Evolutionary conservation across 2,888 invertebrate genomes (phyloP).

Genomic region (Mesochorus sp.): DNA sequence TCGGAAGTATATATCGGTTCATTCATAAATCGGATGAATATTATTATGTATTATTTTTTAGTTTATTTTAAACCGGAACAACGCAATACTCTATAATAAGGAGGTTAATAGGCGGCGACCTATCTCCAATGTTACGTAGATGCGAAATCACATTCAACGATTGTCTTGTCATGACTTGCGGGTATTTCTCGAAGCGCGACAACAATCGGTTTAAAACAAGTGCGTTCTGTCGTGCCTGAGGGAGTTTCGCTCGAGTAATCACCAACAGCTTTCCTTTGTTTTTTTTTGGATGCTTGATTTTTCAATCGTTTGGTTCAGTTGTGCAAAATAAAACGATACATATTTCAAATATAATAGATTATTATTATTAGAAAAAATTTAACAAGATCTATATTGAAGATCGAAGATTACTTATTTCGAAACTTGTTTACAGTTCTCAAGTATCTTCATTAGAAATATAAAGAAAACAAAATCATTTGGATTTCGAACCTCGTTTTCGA

Average conservation of each 20-base stretch:
- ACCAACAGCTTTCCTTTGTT: not conserved
- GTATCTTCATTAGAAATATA: no score
- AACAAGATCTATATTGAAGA: no score
- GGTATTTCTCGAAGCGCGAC: conserved; percentile 31
- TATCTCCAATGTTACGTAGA: conserved; percentile 18
- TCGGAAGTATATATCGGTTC: conserved; percentile 8
- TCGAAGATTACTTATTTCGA: no score
- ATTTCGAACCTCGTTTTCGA: no score
- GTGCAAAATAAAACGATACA: conserved; percentile 30
- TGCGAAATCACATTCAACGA: conserved; percentile 26
- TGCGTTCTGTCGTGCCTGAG: not conserved
- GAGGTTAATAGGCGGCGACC: conserved; percentile 12
- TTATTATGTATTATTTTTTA: not conserved
- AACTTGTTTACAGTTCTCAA: no score
- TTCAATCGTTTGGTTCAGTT: not conserved
- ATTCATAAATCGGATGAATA: not conserved
- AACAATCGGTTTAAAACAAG: conserved; percentile 6
- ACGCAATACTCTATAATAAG: conserved; percentile 43
- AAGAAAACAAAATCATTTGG: no score
- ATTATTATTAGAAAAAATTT: no score
- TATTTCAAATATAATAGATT: no score
- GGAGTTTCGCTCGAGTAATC: not conserved
- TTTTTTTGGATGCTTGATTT: not conserved
- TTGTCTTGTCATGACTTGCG: conserved; percentile 44
- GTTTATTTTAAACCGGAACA: conserved; percentile 16